Conservation (phyloP, 64 coral and sea anemone species). For the Stylophora pistillata region DNA sequence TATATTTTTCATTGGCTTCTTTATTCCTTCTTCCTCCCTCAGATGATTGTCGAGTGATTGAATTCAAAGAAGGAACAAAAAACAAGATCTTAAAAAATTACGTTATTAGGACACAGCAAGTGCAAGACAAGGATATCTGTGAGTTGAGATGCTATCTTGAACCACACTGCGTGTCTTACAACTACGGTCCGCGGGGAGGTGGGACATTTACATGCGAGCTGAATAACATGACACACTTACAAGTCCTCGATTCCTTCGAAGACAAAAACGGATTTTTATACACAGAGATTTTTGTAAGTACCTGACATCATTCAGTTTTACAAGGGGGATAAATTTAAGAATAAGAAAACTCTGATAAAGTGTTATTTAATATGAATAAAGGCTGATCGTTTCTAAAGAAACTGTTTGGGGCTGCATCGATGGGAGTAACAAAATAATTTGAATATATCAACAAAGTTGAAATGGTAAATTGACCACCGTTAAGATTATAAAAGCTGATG, state of each 20-base stretch:
- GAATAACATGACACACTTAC: background rate
- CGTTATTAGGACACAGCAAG: background rate
- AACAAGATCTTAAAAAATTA: background rate
- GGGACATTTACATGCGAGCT: conserved; percentile 8
- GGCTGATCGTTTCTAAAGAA: too few species aligned
- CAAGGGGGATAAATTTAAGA: background rate
- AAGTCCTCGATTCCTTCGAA: background rate
- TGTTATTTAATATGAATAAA: too few species aligned
- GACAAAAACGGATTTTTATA: background rate
- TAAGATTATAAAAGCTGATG: too few species aligned
- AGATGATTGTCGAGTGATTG: conserved; percentile 1
- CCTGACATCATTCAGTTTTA: background rate
- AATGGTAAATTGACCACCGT: too few species aligned
- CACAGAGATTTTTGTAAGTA: background rate
- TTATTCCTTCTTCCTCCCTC: too few species aligned
- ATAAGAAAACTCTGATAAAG: background rate
- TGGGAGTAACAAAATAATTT: too few species aligned
- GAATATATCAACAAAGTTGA: too few species aligned
- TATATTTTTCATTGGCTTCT: too few species aligned
- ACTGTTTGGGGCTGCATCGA: too few species aligned
- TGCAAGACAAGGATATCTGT: conserved; percentile 1
- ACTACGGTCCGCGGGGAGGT: background rate
- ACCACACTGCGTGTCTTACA: conserved; percentile 30
- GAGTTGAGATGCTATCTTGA: conserved; percentile 8
- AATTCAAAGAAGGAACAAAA: background rate